Evolutionary conservation across 2,797 vertebrate species (phyloP).

Genomic region (Pygocentrus nattereri): DNA sequence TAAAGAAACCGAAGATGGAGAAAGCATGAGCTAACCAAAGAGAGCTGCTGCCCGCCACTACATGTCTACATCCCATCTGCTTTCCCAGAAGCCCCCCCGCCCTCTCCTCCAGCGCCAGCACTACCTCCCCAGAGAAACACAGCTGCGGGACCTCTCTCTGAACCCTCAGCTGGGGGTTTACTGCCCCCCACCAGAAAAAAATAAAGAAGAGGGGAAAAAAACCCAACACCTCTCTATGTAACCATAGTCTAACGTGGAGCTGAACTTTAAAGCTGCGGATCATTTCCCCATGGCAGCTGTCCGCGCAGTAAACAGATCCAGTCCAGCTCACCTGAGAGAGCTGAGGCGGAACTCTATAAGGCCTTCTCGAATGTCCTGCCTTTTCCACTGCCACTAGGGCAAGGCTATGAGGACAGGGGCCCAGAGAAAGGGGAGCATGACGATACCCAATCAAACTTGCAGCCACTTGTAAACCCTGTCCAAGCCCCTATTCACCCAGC

Average conservation of each 20-base stretch:
- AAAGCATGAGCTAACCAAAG: conserved; percentile 59
- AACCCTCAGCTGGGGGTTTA: conserved; percentile 76
- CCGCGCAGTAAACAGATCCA: conserved; percentile 77
- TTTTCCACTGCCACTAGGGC: conserved; percentile 57
- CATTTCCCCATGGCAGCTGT: conserved; percentile 77
- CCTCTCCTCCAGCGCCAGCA: no score
- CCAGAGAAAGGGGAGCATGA: conserved; percentile 32
- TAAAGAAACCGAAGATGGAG: conserved; percentile 40
- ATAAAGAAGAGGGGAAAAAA: conserved; percentile 13
- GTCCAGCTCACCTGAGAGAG: conserved; percentile 75
- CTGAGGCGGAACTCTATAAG: conserved; percentile 69
- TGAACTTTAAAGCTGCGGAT: conserved; percentile 74
- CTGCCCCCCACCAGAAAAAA: conserved; percentile 55
- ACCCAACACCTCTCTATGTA: conserved; percentile 64
- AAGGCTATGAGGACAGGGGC: conserved; percentile 51
- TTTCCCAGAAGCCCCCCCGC: conserved; percentile 41
- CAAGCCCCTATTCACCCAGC: background rate
- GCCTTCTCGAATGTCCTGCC: conserved; percentile 73
- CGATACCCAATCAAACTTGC: conserved; percentile 34
- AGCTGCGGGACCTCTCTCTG: conserved; percentile 80
- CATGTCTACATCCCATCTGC: conserved; percentile 42
- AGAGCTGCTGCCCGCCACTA: conserved; percentile 61
- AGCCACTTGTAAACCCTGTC: background rate
- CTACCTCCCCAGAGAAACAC: conserved; percentile 72
- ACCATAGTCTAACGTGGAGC: conserved; percentile 71